These are phyloP conservation scores for Bettongia penicillata DNA, from an alignment of 2,113 vertebrate species.

Conservation along the genomic window DNA sequence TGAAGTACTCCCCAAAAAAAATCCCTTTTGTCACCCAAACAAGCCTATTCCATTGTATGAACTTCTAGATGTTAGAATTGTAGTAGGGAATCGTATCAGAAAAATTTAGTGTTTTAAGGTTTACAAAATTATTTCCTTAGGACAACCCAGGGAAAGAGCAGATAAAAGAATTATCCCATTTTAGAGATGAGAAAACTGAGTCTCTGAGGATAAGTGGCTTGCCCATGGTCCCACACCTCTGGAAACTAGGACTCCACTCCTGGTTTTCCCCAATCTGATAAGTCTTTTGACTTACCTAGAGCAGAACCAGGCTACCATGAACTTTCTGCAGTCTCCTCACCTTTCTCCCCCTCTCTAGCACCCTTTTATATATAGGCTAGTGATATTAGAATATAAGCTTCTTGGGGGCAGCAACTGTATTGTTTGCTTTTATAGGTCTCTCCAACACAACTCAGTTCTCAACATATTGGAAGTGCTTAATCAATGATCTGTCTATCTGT, in stretches of 20 bases:
- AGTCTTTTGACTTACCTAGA: too few relatives aligned
- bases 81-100: not conserved
- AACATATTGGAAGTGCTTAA: not conserved
- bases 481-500: not conserved
- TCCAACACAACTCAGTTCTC: not conserved
- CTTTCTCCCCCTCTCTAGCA: too few relatives aligned
- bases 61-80: not conserved
- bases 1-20: not conserved
- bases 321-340: too few relatives aligned
- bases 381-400: too few relatives aligned
- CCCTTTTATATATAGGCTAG: too few relatives aligned
- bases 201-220: not conserved
- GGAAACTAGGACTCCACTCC: too few relatives aligned
- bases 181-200: not conserved
- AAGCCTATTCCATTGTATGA: not conserved
- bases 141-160: not conserved
- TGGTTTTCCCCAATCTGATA: too few relatives aligned
- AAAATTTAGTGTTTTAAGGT: not conserved
- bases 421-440: not conserved
- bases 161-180: not conserved
- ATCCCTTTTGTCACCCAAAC: not conserved
- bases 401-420: not conserved
- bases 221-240: too few relatives aligned
- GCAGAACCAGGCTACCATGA: too few relatives aligned
- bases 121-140: not conserved